phyloP scores from a whole-genome alignment of 1,140 invertebrate genomes.

The Ceratosolen fusciceps region DNA sequence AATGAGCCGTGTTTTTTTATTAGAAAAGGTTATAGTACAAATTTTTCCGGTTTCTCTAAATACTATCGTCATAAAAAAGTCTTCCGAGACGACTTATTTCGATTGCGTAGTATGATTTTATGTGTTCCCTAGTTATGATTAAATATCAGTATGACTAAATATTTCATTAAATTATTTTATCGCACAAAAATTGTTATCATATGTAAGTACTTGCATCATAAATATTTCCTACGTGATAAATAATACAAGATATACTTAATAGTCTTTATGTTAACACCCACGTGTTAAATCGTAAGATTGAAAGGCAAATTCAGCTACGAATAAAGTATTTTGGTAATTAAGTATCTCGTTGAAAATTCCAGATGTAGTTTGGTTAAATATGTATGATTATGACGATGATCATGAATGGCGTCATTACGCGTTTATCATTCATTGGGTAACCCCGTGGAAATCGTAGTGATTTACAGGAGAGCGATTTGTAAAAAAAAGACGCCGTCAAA shows the following conservation, averaged over 20 bases:
- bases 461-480: background rate
- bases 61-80: background rate
- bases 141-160: slow-evolving; percentile 9
- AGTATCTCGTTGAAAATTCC: background rate
- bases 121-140: background rate
- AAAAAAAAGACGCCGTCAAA: background rate
- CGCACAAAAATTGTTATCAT: slow-evolving; percentile 25
- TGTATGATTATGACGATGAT: background rate
- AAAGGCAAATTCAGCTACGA: background rate
- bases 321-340: background rate
- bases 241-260: background rate
- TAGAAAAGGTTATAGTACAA: background rate
- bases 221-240: slow-evolving; percentile 23
- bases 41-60: background rate
- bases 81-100: slow-evolving; percentile 6
- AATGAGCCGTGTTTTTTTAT: background rate
- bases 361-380: background rate
- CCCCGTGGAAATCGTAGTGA: background rate
- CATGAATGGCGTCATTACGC: background rate
- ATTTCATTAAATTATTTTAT: slow-evolving; percentile 25
- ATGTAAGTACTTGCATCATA: slow-evolving; percentile 23
- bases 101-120: slow-evolving; percentile 7
- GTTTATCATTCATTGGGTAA: slow-evolving; percentile 6
- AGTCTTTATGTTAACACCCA: slow-evolving; percentile 5
- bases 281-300: background rate